Evolutionary conservation across 1,140 invertebrate species (phyloP), one percentile per base, ranked within the genome.

Genomic region (Monochamus saltuarius): DNA sequence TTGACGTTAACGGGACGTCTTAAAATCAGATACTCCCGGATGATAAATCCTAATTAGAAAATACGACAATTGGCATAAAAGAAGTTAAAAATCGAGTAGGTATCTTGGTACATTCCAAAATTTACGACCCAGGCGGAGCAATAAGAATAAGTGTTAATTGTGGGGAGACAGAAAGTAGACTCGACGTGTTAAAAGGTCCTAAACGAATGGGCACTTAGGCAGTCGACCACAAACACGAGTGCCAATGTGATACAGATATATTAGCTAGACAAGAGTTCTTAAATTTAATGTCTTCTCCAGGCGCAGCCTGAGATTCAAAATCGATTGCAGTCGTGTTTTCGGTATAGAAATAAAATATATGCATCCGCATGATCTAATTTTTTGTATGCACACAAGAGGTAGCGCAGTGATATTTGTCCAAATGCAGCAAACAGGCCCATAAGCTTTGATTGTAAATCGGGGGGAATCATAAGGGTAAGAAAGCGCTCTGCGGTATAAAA

Each of bases 181-280:
- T 65, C 55, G 69, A 73, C 69, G 68, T 69, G 67, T 55, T 73
- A 73, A 73, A 73, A 72, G 68, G 65, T 61, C 64, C 59, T 59
- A 70, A 73, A 73, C 67, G 70, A 73, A 73, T 66, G 68, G 71
- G 65, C 71, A 73, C 71, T 73, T 73, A 73, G 67, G 62, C 39
- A 61, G 64, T 62, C 63, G 67, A 70, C 71, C 71, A 64, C 71
- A 73, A 70, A 70, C 67, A 66, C 49, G 62, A 62, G 61, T 62
- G 64, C 56, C 56, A 65, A 58, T 58, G 56, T 56, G 43, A 67
- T 66, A 66, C 61, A 66, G 22, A 29, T 29, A 29, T 29, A 29
- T 29, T 29, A 29, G 22, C 22, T 29, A 29, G 22, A 29, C 22
- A 29, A 29, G 22, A 29, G 22, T 29, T 29, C 22, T 29, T 29